A percentile compares a stretch with the other conserved stretches of the same genome.
These are phyloP conservation scores for Petaurus breviceps DNA, from an alignment of 2,113 vertebrate species.

Conservation along the genomic window DNA sequence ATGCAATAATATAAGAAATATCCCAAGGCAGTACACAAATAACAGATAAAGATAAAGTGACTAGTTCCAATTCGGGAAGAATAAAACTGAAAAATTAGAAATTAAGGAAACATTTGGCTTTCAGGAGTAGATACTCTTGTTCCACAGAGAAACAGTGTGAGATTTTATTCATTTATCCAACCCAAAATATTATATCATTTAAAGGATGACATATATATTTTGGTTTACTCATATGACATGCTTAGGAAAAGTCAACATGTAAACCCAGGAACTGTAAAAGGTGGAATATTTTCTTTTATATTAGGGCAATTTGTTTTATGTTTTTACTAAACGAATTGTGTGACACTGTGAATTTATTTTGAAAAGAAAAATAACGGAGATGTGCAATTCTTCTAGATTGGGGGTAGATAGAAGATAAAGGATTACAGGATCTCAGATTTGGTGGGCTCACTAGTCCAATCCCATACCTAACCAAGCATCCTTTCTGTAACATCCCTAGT, in stretches of 20 bases:
- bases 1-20: not conserved
- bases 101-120: slow-evolving; percentile 65
- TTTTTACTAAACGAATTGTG: slow-evolving; percentile 23
- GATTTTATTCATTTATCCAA: slow-evolving; percentile 57
- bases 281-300: slow-evolving; percentile 43
- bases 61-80: not conserved
- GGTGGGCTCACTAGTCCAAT: not conserved
- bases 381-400: slow-evolving; percentile 70
- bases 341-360: slow-evolving; percentile 66
- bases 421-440: not conserved
- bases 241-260: not conserved
- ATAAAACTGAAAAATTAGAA: not conserved
- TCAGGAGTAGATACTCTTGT: slow-evolving; percentile 49
- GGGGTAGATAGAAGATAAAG: slow-evolving; percentile 47
- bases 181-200: slow-evolving; percentile 58
- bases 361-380: slow-evolving; percentile 71
- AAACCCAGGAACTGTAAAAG: slow-evolving; percentile 40
- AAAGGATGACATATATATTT: slow-evolving; percentile 34
- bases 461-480: slow-evolving; percentile 48
- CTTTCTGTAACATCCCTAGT: slow-evolving; percentile 6
- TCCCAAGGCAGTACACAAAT: not conserved
- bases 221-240: slow-evolving; percentile 47
- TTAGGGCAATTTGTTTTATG: not conserved
- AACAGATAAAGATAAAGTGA: not conserved
- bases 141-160: slow-evolving; percentile 39